Evolutionary conservation across 2,797 vertebrate genomes (phyloP).

Genomic region (Euthynnus affinis): DNA sequence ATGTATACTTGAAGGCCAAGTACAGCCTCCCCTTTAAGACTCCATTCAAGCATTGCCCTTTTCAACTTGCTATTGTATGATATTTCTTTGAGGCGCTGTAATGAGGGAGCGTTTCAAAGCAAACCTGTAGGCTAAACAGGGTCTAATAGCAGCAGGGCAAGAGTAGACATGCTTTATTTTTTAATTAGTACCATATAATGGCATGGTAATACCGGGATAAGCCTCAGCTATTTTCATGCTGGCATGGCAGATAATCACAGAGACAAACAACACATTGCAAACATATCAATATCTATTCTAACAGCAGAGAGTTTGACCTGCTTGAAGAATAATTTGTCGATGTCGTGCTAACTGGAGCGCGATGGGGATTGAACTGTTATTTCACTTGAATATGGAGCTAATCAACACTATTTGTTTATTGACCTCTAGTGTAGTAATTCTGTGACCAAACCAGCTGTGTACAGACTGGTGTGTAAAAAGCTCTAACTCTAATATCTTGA

Average conservation of each 20-base stretch:
- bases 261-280: conserved; percentile 56
- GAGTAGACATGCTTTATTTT: conserved; percentile 82
- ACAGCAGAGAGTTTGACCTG: conserved; percentile 55
- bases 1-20: conserved; percentile 89
- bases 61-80: conserved; percentile 86
- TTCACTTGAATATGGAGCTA: conserved; percentile 55
- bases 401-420: conserved; percentile 49
- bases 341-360: conserved; percentile 63
- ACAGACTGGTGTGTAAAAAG: background rate
- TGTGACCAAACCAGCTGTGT: conserved; percentile 2
- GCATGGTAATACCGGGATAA: conserved; percentile 65
- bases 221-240: conserved; percentile 64
- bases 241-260: conserved; percentile 62
- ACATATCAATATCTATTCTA: conserved; percentile 65
- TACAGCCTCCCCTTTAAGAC: conserved; percentile 86
- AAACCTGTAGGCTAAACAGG: conserved; percentile 82
- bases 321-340: conserved; percentile 50
- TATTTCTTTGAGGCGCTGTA: conserved; percentile 84
- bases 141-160: conserved; percentile 75
- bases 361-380: conserved; percentile 41
- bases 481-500: conserved; percentile 1
- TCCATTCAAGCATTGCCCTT: conserved; percentile 87
- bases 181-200: conserved; percentile 76
- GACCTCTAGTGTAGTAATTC: conserved; percentile 16
- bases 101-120: conserved; percentile 82